Conservation (phyloP, 2,113 vertebrate genomes). For the Lepidothrix coronata region DNA sequence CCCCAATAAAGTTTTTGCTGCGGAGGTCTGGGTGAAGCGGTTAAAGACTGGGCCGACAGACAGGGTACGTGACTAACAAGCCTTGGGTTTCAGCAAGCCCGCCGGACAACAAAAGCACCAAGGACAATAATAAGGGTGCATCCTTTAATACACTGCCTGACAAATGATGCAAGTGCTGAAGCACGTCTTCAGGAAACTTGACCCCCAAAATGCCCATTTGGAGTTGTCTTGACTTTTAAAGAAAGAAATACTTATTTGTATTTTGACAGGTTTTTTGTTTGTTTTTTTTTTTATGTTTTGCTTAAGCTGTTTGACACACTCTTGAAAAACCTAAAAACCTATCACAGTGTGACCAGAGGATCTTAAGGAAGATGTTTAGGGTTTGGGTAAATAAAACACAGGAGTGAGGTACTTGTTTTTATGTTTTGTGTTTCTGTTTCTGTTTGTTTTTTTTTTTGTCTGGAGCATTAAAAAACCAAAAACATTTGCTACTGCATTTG, state of each 20-base stretch:
- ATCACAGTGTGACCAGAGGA: rapidly evolving
- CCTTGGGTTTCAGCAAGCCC: background rate
- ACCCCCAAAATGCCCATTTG: rapidly evolving
- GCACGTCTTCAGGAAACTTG: background rate
- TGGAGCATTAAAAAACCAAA: background rate
- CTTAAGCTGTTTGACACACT: background rate
- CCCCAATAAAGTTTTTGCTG: background rate
- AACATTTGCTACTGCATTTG: background rate
- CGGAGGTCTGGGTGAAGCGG: background rate
- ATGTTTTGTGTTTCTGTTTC: background rate
- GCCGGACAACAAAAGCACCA: background rate
- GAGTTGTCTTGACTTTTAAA: background rate
- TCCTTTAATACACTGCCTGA: background rate
- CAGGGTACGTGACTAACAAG: background rate
- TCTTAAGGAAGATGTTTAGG: background rate
- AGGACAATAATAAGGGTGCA: background rate
- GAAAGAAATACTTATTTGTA: background rate
- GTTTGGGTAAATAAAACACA: background rate
- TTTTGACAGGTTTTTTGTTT: background rate
- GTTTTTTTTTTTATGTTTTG: background rate
- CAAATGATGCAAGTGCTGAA: background rate
- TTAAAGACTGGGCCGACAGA: background rate
- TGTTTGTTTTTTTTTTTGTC: background rate
- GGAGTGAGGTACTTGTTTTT: background rate
- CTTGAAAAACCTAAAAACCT: background rate